A percentile compares a stretch with the other conserved stretches of the same genome.
Conservation (phyloP, 1,140 invertebrate genomes). For the Sycobia sp. region DNA sequence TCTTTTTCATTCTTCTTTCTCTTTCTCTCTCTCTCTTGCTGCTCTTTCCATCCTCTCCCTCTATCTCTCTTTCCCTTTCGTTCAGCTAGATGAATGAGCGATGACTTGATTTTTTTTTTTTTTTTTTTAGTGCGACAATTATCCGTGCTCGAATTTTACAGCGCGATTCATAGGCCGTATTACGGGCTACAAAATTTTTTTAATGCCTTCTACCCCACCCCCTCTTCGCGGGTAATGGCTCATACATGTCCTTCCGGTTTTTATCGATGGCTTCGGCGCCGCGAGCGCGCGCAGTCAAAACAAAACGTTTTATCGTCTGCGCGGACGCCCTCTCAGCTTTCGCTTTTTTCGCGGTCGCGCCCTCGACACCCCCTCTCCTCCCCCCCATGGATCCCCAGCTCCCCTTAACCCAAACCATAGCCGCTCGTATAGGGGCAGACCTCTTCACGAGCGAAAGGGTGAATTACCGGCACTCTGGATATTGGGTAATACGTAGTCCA, state of each 20-base stretch:
- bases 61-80: constrained; percentile 23
- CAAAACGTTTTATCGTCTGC: constrained; percentile 28
- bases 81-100: constrained; percentile 48
- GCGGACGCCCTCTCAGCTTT: not conserved
- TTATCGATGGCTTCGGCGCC: constrained; percentile 30
- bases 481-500: too few relatives aligned
- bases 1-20: too few relatives aligned
- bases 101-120: constrained; percentile 44
- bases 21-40: too few relatives aligned
- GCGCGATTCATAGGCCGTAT: constrained; percentile 34
- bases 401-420: too few relatives aligned
- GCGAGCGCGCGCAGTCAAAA: constrained; percentile 16
- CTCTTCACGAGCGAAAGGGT: too few relatives aligned
- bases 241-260: constrained; percentile 33
- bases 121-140: constrained; percentile 36
- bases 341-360: not conserved
- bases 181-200: constrained; percentile 33
- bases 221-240: constrained; percentile 17
- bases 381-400: too few relatives aligned
- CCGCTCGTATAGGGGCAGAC: too few relatives aligned
- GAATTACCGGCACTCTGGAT: too few relatives aligned
- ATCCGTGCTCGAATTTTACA: constrained; percentile 27
- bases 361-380: not conserved
- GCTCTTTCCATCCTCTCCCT: too few relatives aligned
- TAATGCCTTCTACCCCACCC: constrained; percentile 13